Base-by-base conservation (phyloP, 2,113 vertebrate species). In the Pimephales promelas region DNA sequence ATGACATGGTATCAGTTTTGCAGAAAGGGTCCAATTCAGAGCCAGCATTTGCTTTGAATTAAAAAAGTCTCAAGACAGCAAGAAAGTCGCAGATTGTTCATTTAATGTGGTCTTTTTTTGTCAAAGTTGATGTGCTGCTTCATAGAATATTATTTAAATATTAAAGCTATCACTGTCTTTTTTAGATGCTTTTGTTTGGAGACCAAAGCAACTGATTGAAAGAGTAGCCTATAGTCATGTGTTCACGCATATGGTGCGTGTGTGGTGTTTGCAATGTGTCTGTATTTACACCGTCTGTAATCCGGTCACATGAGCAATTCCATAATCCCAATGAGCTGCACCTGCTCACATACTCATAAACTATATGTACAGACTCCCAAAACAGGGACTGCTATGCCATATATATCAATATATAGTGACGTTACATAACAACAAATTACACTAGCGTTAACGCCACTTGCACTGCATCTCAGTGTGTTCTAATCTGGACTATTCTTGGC, bases 401-500 rank as follows among this genome's bases (percentile, higher is more conserved):
- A 54, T 43, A 54, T 9, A 66, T 52, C 26, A 43, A 36, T 62
- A 43, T 34, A 31, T 49, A 14, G 16, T 56, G 62, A 61, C 16
- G 59, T 74, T 56, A 66, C 49, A 49, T 57, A 16, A 26, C 47
- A 57, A 74, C 74, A 36, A 64, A 59, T 73, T 72, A 13, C 24
- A 71, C 36, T 72, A 7, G 26, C 28, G 26, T 16, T 5, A 3
- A 52, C 76, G 18, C 18, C 1, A 62, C 76, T 7, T 6, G 62
- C 75, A 72, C 75, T 8, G 22, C 20, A 61, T 74, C 43, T 64
- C 22, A 28, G 13, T 59, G 76, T 49, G 75, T 61, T 31, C 57
- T 88, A 88, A 82, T 84, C 87, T 80, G 73, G 31, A 62, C 85
- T 88, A 84, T 83, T 86, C 56, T 82, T 84, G 43, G 52, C 64